A percentile compares a stretch with the other conserved stretches of the same genome.
These are phyloP conservation scores for Dermochelys coriacea DNA, from an alignment of 2,797 vertebrate species.

Conservation along the genomic window DNA sequence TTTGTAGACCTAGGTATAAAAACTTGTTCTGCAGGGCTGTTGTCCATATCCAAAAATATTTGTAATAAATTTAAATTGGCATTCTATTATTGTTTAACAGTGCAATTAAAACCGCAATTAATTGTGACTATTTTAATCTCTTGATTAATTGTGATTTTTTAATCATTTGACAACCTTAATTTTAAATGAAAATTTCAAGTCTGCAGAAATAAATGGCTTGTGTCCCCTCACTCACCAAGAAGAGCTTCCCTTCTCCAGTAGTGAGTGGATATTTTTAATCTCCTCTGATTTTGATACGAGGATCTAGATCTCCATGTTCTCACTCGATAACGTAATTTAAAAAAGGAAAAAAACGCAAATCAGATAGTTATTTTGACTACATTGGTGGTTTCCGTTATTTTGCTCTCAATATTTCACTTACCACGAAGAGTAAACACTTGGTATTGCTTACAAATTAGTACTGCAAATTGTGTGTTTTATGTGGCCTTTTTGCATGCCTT, in stretches of 20 bases:
- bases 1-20: background rate
- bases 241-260: background rate
- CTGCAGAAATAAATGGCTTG: background rate
- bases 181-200: background rate
- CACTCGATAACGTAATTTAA: background rate
- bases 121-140: too few relatives aligned
- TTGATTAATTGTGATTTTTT: too few relatives aligned
- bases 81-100: too few relatives aligned
- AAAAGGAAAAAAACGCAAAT: background rate
- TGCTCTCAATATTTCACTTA: background rate
- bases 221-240: background rate
- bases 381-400: background rate
- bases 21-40: background rate
- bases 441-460: background rate
- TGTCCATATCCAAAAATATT: background rate
- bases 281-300: background rate
- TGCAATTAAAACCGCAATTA: too few relatives aligned
- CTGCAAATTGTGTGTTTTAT: background rate
- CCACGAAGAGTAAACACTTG: background rate
- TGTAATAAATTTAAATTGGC: too few relatives aligned
- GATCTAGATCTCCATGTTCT: background rate
- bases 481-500: background rate
- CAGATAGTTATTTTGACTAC: background rate
- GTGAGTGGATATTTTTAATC: background rate
- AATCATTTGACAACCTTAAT: too few relatives aligned